Base-by-base conservation (phyloP, 2,888 invertebrate species). In the Pyrrhosoma nymphula region DNA sequence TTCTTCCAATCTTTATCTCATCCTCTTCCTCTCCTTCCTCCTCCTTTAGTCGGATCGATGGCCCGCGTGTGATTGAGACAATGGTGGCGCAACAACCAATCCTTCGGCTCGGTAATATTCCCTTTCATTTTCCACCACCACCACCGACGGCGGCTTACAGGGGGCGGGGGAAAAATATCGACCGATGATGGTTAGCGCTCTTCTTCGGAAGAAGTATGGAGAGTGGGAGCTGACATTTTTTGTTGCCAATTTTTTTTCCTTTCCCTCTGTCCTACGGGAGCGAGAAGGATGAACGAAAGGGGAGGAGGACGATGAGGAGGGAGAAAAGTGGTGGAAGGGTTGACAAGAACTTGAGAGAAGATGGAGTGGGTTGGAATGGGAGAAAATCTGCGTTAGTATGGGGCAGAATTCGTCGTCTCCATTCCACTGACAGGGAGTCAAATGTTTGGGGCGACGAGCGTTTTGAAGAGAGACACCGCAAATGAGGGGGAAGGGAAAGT, bases 11-110 rank as follows among this genome's bases (percentile, higher is more conserved):
- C 60, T 20, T 10, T 16, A 16, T 20, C 20, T 20, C 16, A 20
- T 20, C 60, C 20, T 20, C 69, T 20, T 10, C 35, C 35, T 16
- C 10, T 18, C 30, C 60, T 56, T 56, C 2, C 30, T 16, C 69
- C 47, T n/a, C 47, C 47, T 69, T 47, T 47, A 23, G 30, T 2
- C 63, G 75, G 93, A 93, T 93, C 93, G 93, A 93, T 93, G 93
- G 55, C 12, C 89, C 10, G 89, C 69, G 93, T 69, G 93, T 69
- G 93, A 93, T 93, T 47, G 93, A 93, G 93, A 93, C 93, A 93
- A 93, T 93, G 93, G 93, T n/a, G 93, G 63, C 69, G 93, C 93
- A 93, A 69, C 93, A 93, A 93, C 63, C 93, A 93, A 93, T 69
- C 69, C 93, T 93, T 93, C 93, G 69, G 93, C 47, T 93, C 69